Evolutionary conservation across 1,140 invertebrate species (phyloP).

Genomic region (Drosophila athabasca): DNA sequence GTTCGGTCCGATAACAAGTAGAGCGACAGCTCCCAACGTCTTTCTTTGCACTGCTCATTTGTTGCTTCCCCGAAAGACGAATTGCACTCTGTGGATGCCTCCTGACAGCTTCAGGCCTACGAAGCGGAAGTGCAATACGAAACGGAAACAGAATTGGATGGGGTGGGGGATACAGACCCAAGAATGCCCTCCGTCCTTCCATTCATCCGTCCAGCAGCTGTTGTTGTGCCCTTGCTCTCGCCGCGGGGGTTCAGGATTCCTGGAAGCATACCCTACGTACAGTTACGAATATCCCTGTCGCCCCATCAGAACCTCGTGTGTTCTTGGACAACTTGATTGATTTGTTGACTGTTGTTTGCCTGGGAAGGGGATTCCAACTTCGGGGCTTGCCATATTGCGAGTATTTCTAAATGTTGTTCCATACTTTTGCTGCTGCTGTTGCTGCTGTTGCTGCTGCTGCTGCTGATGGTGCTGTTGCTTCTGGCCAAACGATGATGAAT

Average conservation of each 20-base stretch:
- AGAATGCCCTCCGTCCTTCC: no score
- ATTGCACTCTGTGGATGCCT: constrained; percentile 29
- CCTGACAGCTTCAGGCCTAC: constrained; percentile 19
- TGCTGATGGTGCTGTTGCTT: constrained; percentile 8
- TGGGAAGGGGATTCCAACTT: constrained; percentile 9
- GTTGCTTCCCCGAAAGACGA: constrained; percentile 37
- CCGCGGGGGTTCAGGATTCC: no score
- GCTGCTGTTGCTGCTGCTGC: constrained; percentile 8
- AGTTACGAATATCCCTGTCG: constrained; percentile 11
- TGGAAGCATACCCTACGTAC: background rate
- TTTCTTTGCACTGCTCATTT: constrained; percentile 25
- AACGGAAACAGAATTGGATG: no score
- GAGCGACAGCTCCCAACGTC: no score
- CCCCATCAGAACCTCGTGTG: background rate
- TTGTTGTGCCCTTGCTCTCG: no score
- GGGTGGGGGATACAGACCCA: no score
- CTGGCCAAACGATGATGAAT: constrained; percentile 55
- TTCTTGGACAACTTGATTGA: constrained; percentile 41
- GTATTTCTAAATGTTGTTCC: constrained; percentile 42
- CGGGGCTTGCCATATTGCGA: constrained; percentile 23
- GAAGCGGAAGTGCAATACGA: background rate
- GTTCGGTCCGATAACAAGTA: no score
- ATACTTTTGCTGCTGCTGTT: background rate
- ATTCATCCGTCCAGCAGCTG: no score
- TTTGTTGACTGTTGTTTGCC: constrained; percentile 32